These are phyloP conservation scores for Diplolepis rosae DNA, from an alignment of 2,888 invertebrate species.

Conservation along the genomic window DNA sequence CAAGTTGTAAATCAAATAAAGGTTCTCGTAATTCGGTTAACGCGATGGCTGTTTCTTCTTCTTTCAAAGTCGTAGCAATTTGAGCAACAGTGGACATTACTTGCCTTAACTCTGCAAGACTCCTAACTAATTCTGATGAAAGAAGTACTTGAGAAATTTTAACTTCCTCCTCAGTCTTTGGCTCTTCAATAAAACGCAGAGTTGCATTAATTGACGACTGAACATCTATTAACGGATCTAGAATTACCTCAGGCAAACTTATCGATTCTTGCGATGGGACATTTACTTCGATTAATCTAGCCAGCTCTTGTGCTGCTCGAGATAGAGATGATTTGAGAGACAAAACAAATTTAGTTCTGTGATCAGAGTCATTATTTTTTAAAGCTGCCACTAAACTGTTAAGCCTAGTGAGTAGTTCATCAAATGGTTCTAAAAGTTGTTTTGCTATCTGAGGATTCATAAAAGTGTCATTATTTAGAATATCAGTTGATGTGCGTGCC, in stretches of 20 bases:
- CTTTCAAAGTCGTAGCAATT: conserved; percentile 62
- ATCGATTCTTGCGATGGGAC: conserved; percentile 45
- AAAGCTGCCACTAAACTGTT: conserved; percentile 61
- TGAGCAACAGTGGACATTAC: conserved; percentile 64
- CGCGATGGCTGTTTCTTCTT: conserved; percentile 60
- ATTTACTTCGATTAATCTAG: conserved; percentile 35
- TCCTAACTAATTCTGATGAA: conserved; percentile 55
- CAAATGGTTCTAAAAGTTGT: conserved; percentile 54
- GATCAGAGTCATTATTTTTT: conserved; percentile 64
- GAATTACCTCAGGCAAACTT: conserved; percentile 61
- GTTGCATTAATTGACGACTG: conserved; percentile 62
- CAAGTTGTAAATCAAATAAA: conserved; percentile 58
- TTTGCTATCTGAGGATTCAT: conserved; percentile 38
- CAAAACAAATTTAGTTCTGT: conserved; percentile 57
- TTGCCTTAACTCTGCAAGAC: conserved; percentile 61
- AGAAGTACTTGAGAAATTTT: conserved; percentile 31
- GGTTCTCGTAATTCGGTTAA: conserved; percentile 63
- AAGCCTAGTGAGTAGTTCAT: conserved; percentile 61
- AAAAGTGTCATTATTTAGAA: conserved; percentile 34
- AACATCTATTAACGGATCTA: conserved; percentile 65
- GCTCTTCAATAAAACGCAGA: conserved; percentile 59
- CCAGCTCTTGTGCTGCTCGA: conserved; percentile 52
- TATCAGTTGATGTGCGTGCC: conserved; percentile 40
- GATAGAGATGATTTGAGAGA: conserved; percentile 57
- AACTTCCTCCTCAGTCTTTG: conserved; percentile 49